Evolutionary conservation across 2,888 invertebrate genomes (phyloP), one percentile per base, ranked within the genome.

Genomic region (Heliconius ethilla): DNA sequence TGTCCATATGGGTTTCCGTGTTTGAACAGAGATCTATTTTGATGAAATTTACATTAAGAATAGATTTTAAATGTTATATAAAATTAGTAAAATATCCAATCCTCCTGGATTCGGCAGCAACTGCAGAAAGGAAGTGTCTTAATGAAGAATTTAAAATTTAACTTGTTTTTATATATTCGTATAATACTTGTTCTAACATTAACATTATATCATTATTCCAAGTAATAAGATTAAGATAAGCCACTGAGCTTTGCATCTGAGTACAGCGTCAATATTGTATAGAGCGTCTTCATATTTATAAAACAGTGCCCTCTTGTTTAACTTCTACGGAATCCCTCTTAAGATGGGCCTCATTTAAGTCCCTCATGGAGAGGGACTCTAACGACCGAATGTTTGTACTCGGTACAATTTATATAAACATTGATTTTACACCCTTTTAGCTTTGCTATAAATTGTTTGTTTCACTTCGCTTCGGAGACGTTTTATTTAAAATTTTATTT

Each of bases 361-460:
- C 80, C 75, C 78, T 78, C n/a, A 65, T 66, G 70, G 75, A 77
- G 78, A 76, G 69, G 69, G 45, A 63, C 62, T 74, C 66, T 59
- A 70, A 76, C 65, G 62, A 40, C 77, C 73, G 45, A 78, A 78
- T 79, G 72, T 79, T 79, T 79, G 79, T 75, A 51, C 70, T 78
- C 73, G 55, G 66, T 76, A 79, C 79, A 79, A 80, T 80, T 77
- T 79, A 79, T 77, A 75, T 75, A 55, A 66, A 76, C 77, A 78
- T 76, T 81, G 79, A 81, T 81, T 79, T 79, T 75, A 80, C 78
- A 80, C 78, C 80, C 80, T 80, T 77, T 80, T 80, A 80, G 59
- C 78, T 74, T 80, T 75, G 66, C 51, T 72, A 75, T 75, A 45
- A 18, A 59, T 76, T 63, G 66, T 75, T 76, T 76, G 75, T 76